These are phyloP conservation scores for Gymnobelideus leadbeateri DNA, from an alignment of 2,113 vertebrate species.

Conservation along the genomic window DNA sequence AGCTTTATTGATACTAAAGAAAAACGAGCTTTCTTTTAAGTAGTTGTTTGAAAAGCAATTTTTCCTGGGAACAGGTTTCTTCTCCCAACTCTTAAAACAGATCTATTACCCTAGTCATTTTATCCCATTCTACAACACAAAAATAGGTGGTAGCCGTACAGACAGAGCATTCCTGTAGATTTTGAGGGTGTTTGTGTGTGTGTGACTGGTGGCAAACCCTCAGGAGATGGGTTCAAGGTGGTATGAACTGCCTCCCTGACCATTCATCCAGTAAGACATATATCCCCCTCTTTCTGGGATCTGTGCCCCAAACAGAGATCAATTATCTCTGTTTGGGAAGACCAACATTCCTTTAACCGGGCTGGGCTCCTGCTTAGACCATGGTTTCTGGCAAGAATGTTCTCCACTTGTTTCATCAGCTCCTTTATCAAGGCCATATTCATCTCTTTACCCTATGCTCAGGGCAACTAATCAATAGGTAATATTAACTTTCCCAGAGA, in stretches of 20 bases:
- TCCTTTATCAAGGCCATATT: not conserved
- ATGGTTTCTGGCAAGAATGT: not conserved
- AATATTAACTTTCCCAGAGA: not conserved
- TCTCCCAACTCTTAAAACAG: not conserved
- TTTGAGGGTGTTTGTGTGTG: not conserved
- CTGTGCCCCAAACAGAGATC: not conserved
- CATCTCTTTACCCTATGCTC: not conserved
- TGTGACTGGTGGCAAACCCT: not conserved
- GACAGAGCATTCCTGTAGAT: not conserved
- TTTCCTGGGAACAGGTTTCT: not conserved
- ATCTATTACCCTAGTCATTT: conserved; percentile 4
- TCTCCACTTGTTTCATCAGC: not conserved
- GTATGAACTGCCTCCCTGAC: not conserved
- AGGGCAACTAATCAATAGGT: not conserved
- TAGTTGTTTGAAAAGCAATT: conserved; percentile 33
- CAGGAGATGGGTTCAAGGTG: not conserved
- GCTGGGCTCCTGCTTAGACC: not conserved
- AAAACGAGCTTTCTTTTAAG: conserved; percentile 2
- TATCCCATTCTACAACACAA: conserved; percentile 2
- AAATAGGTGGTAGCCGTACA: not conserved
- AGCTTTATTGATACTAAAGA: conserved; percentile 14
- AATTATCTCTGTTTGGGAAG: not conserved
- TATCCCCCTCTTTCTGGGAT: not conserved
- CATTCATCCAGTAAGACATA: not conserved
- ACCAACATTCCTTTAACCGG: not conserved